These are phyloP conservation scores for Drosophila bocki DNA, from an alignment of 1,140 invertebrate genomes.

Conservation along the genomic window DNA sequence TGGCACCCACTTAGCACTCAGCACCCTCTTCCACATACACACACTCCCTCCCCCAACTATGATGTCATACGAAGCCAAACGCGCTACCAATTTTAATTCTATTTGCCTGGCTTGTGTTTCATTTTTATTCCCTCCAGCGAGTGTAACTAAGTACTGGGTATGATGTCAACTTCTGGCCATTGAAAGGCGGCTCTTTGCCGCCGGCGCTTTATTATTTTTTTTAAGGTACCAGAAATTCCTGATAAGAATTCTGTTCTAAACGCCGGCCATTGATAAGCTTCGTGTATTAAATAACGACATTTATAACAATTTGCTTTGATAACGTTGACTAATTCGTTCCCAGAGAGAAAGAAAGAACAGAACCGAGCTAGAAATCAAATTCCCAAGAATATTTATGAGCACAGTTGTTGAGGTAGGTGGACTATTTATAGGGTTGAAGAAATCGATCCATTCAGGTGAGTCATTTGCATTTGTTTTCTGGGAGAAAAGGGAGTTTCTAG, in stretches of 20 bases:
- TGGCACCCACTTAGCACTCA: conserved; percentile 69
- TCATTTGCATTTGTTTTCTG: conserved; percentile 10
- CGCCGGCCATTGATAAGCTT: conserved; percentile 34
- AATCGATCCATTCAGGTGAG: conserved; percentile 41
- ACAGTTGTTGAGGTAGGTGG: conserved; percentile 55
- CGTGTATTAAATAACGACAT: conserved; percentile 26
- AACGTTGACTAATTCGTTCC: conserved; percentile 48
- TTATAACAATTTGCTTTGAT: conserved; percentile 40
- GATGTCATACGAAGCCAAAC: conserved; percentile 51
- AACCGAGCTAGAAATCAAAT: conserved; percentile 14
- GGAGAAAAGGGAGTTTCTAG: not conserved
- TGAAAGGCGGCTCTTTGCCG: conserved; percentile 43
- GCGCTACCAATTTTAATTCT: conserved; percentile 63
- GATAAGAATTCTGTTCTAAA: conserved; percentile 32
- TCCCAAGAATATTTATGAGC: conserved; percentile 46
- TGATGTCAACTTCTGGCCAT: conserved; percentile 60
- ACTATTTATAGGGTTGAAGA: conserved; percentile 49
- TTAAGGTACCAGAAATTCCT: conserved; percentile 27
- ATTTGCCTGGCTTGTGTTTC: conserved; percentile 40
- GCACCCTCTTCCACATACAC: conserved; percentile 16
- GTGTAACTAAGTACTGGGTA: conserved; percentile 27
- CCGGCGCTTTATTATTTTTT: conserved; percentile 28
- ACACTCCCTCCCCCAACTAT: conserved; percentile 37
- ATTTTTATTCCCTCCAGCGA: conserved; percentile 12
- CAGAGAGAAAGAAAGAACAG: not conserved